Evolutionary conservation across 2,113 vertebrate species (phyloP).

Genomic region (Recurvirostra avosetta): DNA sequence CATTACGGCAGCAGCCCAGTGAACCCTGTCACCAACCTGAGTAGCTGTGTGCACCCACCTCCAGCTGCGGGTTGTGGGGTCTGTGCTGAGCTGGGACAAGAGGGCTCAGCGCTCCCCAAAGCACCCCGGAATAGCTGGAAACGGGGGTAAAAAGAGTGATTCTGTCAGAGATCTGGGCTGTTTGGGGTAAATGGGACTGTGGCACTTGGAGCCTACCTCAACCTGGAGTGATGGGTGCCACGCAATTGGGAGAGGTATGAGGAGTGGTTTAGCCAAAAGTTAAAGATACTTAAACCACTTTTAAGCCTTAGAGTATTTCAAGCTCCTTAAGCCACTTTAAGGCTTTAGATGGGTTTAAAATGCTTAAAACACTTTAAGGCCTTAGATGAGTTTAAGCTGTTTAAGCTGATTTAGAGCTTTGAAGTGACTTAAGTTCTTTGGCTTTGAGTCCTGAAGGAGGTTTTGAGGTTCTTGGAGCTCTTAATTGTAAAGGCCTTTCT

Average conservation of each 20-base stretch:
- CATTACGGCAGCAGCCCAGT: rapidly evolving
- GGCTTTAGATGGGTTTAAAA: slow-evolving; percentile 60
- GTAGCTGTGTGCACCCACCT: background rate
- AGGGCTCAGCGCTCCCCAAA: background rate
- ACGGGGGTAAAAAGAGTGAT: background rate
- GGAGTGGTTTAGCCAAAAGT: background rate
- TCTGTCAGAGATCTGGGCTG: background rate
- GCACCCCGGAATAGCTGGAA: background rate
- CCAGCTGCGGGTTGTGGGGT: rapidly evolving
- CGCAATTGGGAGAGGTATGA: background rate
- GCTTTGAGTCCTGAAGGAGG: background rate
- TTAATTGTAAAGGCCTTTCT: background rate
- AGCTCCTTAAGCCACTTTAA: slow-evolving; percentile 43
- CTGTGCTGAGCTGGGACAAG: background rate
- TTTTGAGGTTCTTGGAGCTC: background rate
- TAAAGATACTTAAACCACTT: slow-evolving; percentile 15
- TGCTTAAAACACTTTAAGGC: slow-evolving; percentile 54
- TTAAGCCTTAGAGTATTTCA: slow-evolving; percentile 15
- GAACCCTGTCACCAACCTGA: background rate
- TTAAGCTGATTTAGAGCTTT: slow-evolving; percentile 62
- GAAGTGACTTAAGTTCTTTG: slow-evolving; percentile 36
- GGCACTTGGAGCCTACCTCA: background rate
- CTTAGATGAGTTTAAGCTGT: slow-evolving; percentile 37
- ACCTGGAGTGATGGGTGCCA: background rate
- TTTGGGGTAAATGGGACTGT: background rate